phyloP scores from a whole-genome alignment of 2,797 vertebrate genomes.

The Poliocrania exsul region DNA sequence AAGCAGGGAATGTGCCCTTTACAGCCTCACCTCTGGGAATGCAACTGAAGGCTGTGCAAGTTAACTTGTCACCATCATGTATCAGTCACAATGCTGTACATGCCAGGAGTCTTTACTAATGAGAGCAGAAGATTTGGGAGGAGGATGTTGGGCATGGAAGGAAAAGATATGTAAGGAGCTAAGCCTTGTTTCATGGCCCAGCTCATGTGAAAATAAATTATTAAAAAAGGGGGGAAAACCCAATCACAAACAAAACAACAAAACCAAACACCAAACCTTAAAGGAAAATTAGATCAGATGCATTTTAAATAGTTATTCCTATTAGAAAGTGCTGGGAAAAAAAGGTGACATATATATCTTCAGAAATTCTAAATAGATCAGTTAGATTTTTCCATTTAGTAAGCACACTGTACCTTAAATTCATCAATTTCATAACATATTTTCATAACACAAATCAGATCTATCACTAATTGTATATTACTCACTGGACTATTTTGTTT shows the following conservation, averaged over 20 bases:
- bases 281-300: background rate
- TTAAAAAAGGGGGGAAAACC: background rate
- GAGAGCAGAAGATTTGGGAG: background rate
- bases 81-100: rapidly evolving
- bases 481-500: background rate
- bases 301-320: background rate
- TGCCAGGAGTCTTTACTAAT: too few relatives aligned
- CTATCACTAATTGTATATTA: background rate
- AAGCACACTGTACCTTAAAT: background rate
- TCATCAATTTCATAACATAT: background rate
- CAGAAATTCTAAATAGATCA: background rate
- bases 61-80: rapidly evolving
- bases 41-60: background rate
- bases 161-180: background rate
- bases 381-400: background rate
- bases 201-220: background rate
- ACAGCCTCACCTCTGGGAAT: background rate
- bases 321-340: background rate
- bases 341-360: background rate
- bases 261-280: background rate
- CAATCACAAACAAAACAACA: too few relatives aligned
- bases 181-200: background rate
- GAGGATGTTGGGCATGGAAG: rapidly evolving
- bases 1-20: background rate
- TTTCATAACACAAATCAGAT: background rate